These are phyloP conservation scores for Campaea margaritaria DNA, from an alignment of 2,888 invertebrate species.

Conservation along the genomic window DNA sequence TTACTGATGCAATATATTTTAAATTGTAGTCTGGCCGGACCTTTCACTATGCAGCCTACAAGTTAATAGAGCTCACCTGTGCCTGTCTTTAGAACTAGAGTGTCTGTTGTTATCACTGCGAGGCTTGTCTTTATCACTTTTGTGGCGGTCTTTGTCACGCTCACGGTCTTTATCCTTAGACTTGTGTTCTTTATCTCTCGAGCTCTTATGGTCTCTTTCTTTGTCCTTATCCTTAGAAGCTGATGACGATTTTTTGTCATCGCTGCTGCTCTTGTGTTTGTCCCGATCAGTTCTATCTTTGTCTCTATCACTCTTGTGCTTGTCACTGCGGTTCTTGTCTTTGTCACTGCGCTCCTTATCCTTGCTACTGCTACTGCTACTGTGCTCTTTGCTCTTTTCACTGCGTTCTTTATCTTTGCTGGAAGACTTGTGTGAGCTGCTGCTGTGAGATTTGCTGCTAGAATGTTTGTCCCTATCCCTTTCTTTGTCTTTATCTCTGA, in stretches of 20 bases:
- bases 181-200: constrained; percentile 80
- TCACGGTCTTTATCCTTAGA: constrained; percentile 70
- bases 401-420: constrained; percentile 82
- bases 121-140: constrained; percentile 77
- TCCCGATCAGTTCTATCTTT: constrained; percentile 62
- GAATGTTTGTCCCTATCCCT: constrained; percentile 85
- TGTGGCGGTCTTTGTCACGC: constrained; percentile 72
- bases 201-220: constrained; percentile 58
- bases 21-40: no score
- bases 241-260: constrained; percentile 65
- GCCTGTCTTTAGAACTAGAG: constrained; percentile 84
- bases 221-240: constrained; percentile 67
- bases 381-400: constrained; percentile 58
- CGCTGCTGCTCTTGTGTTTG: constrained; percentile 62
- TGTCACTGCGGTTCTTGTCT: constrained; percentile 64
- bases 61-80: constrained; percentile 66
- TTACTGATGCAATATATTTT: no score
- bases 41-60: no score
- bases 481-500: constrained; percentile 83
- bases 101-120: constrained; percentile 76
- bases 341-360: constrained; percentile 59
- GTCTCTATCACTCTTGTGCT: constrained; percentile 77
- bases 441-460: constrained; percentile 83
- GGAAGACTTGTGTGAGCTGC: constrained; percentile 83
- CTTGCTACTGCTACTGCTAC: constrained; percentile 66